Evolutionary conservation across 2,113 vertebrate genomes (phyloP).

Genomic region (Lasiurus borealis): DNA sequence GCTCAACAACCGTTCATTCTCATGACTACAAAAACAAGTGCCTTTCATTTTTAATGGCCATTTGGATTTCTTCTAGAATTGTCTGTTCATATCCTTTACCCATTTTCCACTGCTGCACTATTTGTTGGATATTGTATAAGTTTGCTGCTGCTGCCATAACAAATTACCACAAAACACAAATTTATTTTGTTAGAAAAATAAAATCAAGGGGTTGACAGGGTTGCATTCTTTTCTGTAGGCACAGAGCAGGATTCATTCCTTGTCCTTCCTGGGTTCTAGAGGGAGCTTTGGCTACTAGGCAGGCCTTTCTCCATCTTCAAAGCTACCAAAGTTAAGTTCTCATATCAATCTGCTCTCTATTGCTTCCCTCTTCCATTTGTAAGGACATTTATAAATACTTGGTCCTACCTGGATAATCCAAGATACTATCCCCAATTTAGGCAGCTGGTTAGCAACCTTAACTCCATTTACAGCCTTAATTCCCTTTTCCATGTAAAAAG

Average conservation of each 20-base stretch:
- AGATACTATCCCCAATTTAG: constrained; percentile 25
- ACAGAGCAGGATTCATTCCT: neutral
- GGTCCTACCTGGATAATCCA: neutral
- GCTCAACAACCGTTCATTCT: neutral
- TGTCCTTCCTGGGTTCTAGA: neutral
- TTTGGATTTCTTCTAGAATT: constrained; percentile 11
- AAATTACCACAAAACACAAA: constrained; percentile 27
- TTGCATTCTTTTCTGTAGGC: neutral
- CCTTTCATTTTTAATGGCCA: neutral
- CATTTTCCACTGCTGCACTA: constrained; percentile 5
- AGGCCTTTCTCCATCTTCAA: neutral
- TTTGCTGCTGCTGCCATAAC: neutral
- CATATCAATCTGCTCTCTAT: neutral
- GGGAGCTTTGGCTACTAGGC: neutral
- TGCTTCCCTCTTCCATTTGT: constrained; percentile 14
- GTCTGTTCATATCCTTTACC: neutral
- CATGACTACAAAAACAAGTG: constrained; percentile 4
- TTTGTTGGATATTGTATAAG: neutral
- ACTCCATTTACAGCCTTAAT: constrained; percentile 1
- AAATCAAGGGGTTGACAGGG: neutral
- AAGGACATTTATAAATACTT: neutral
- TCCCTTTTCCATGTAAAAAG: neutral
- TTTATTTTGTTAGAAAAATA: neutral
- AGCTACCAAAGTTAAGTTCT: constrained; percentile 7
- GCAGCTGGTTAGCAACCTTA: constrained; percentile 14